A percentile compares a stretch with the other conserved stretches of the same genome.
These are phyloP conservation scores for Chitala chitala DNA, from an alignment of 2,113 vertebrate genomes.

Conservation along the genomic window DNA sequence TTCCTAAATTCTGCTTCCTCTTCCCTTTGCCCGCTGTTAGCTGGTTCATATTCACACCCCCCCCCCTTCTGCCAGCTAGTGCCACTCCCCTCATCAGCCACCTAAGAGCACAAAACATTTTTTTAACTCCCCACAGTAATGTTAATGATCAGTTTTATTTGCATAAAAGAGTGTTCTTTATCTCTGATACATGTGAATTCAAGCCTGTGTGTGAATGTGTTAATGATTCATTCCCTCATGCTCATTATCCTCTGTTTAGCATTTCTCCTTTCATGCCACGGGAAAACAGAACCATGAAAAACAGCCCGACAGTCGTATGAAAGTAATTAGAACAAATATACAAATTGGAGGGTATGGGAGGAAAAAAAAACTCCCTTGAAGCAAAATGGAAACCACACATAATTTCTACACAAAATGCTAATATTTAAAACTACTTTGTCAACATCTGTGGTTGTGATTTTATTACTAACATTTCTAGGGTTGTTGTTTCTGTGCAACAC, in stretches of 20 bases:
- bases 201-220: slow-evolving; percentile 24
- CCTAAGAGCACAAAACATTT: slow-evolving; percentile 9
- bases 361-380: slow-evolving; percentile 21
- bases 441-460: slow-evolving; percentile 9
- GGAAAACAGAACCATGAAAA: slow-evolving; percentile 20
- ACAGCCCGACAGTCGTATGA: slow-evolving; percentile 26
- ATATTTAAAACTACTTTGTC: not conserved
- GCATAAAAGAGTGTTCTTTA: slow-evolving; percentile 8
- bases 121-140: not conserved
- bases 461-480: not conserved
- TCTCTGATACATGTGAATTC: slow-evolving; percentile 19
- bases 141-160: not conserved
- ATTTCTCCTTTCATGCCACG: slow-evolving; percentile 19
- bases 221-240: slow-evolving; percentile 27
- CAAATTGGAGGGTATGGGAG: slow-evolving; percentile 21
- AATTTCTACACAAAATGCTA: slow-evolving; percentile 34
- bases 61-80: not conserved
- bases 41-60: not conserved
- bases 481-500: not conserved
- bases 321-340: slow-evolving; percentile 23
- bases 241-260: slow-evolving; percentile 33
- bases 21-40: not conserved
- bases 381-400: slow-evolving; percentile 11
- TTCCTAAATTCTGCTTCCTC: not conserved
- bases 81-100: not conserved